Conservation (phyloP, 2,797 vertebrate species). For the Delichon dasypus region DNA sequence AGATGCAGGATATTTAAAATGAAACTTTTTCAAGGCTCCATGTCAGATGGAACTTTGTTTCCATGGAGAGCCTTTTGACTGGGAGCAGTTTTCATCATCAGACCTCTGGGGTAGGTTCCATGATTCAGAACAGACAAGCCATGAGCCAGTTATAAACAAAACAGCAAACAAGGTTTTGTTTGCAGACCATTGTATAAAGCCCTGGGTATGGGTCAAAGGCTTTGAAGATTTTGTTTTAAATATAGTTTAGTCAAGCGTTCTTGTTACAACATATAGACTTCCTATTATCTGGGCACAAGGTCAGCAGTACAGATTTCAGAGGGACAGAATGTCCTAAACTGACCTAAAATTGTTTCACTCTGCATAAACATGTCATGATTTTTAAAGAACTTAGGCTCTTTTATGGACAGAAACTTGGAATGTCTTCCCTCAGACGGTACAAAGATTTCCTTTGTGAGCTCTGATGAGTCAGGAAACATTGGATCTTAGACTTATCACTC, state of each 20-base stretch:
- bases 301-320: background rate
- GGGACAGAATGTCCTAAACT: background rate
- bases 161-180: background rate
- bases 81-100: background rate
- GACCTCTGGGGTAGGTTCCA: background rate
- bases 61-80: background rate
- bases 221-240: conserved; percentile 1
- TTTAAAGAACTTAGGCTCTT: conserved; percentile 13
- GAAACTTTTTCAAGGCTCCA: background rate
- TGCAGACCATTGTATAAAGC: background rate
- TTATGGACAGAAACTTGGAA: conserved; percentile 45
- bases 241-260: background rate
- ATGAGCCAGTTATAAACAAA: background rate
- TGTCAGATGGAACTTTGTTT: background rate
- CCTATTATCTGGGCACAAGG: background rate
- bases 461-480: background rate
- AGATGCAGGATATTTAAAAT: background rate
- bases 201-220: background rate
- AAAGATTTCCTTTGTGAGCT: conserved; percentile 36
- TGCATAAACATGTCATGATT: conserved; percentile 15
- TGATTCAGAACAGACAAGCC: background rate
- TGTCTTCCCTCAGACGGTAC: background rate
- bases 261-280: background rate
- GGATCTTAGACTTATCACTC: conserved; percentile 9
- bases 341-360: conserved; percentile 31